Percentiles rank a stretch among this genome's conserved stretches.
Conservation (phyloP, 2,113 vertebrate genomes). For the Coptodon bakossiorum region DNA sequence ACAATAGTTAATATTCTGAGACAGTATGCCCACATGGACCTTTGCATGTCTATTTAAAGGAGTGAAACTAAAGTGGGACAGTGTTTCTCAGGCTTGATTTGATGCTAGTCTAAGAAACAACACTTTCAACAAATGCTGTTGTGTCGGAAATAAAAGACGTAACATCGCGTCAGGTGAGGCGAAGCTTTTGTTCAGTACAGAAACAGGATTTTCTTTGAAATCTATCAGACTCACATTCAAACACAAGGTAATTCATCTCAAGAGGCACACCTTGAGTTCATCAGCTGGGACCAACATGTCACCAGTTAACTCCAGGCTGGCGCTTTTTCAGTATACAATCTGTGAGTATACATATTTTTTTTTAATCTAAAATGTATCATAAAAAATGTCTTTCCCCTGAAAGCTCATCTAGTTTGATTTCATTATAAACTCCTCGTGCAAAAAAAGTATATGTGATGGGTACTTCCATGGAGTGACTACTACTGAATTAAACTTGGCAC, state of each 20-base stretch:
- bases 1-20: not conserved
- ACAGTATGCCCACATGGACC: rapidly evolving
- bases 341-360: rapidly evolving
- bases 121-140: not conserved
- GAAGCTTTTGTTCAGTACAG: not conserved
- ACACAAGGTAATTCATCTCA: not conserved
- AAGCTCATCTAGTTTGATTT: not conserved
- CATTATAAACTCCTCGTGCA: not conserved
- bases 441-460: not conserved
- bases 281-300: not conserved
- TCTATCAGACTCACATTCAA: not conserved
- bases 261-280: not conserved
- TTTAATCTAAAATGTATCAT: not conserved
- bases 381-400: not conserved
- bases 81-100: not conserved
- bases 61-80: not conserved
- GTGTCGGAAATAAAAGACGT: not conserved
- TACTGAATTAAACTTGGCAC: not conserved
- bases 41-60: not conserved
- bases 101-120: not conserved
- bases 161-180: not conserved
- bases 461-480: not conserved
- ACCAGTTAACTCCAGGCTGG: not conserved
- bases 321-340: not conserved
- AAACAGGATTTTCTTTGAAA: not conserved